These are phyloP conservation scores for Leptopilina clavipes DNA, from an alignment of 1,140 invertebrate genomes.

Conservation along the genomic window DNA sequence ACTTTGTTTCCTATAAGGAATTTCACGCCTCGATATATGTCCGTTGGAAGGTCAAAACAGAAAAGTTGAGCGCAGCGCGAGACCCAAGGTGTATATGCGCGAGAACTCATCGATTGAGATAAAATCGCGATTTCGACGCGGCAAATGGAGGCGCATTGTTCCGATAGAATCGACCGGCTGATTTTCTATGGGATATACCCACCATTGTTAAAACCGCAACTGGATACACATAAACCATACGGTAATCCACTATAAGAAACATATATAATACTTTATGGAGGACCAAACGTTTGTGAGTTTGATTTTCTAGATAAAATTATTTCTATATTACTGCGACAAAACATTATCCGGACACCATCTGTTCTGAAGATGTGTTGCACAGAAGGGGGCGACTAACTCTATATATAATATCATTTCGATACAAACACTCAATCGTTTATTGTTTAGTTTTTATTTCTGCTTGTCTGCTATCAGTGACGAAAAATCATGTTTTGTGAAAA, in stretches of 20 bases:
- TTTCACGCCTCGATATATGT: slow-evolving; percentile 44
- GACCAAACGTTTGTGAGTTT: slow-evolving; percentile 48
- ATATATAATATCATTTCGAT: slow-evolving; percentile 30
- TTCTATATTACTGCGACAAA: slow-evolving; percentile 35
- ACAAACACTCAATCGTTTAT: slow-evolving; percentile 26
- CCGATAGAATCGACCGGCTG: slow-evolving; percentile 60
- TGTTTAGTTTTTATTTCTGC: background rate
- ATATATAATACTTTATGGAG: background rate
- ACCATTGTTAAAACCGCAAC: slow-evolving; percentile 58
- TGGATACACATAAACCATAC: slow-evolving; percentile 46
- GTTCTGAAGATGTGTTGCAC: background rate
- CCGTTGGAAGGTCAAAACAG: slow-evolving; percentile 28
- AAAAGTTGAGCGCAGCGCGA: slow-evolving; percentile 22
- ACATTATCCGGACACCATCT: slow-evolving; percentile 39
- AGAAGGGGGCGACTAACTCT: slow-evolving; percentile 11
- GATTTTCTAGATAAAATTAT: slow-evolving; percentile 59
- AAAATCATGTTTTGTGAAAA: too few relatives aligned
- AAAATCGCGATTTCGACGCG: slow-evolving; percentile 58
- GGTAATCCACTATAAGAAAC: slow-evolving; percentile 40
- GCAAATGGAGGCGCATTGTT: slow-evolving; percentile 53
- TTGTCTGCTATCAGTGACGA: background rate
- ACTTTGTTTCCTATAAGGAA: slow-evolving; percentile 39
- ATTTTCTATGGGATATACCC: slow-evolving; percentile 62
- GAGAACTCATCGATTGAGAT: slow-evolving; percentile 53
- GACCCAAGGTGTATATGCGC: background rate